Base-by-base conservation (phyloP, 1,140 invertebrate species). In the Meloidogyne exigua region DNA sequence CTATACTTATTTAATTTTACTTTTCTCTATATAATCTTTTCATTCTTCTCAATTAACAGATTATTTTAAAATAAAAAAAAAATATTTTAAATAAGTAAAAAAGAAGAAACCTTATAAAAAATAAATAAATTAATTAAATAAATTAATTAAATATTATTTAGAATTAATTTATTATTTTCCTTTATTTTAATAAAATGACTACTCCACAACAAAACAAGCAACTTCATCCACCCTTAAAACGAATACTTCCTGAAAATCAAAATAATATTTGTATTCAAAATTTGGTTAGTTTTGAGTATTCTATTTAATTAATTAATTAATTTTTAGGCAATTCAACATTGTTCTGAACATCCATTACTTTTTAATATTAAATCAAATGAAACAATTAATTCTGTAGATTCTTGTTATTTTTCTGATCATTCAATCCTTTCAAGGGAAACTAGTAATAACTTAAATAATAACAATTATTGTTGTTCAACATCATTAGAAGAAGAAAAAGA, bases 361-460 rank as follows among this genome's bases (percentile, higher is more conserved):
- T 79, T 79, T 23, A 63, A 32, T 15, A 26, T 75, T n/a, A 62
- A 18, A 25, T 73, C 72, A 10, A 69, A 44, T 36, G 68, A 49
- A 12, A 25, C 68, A 69, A 39, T 36, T 4, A 23, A 23, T 39
- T 11, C 49, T 23, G 4, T 49, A 13, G 39, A 44, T 42, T 57
- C 32, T 10, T 39, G 76, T 42, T n/a, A 64, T 42, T 72, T 70
- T 44, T 25, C 76, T 67, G 49, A 23, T 10, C 78, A 79, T 75
- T 28, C n/a, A 44, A 62, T 70, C 36, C 79, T 77, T 25, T 80
- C 78, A 62, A 44, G 78, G 12, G 79, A 80, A 36, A 79, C 28
- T 28, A 67, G 39, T 26, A 71, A 65, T 49, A 26, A n/a, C n/a
- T 0, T n/a, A 13, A 18, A 26, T 32, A 26, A 57, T 39, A 15